These are phyloP conservation scores for Ophion costatus DNA, from an alignment of 2,888 invertebrate species.

Conservation along the genomic window DNA sequence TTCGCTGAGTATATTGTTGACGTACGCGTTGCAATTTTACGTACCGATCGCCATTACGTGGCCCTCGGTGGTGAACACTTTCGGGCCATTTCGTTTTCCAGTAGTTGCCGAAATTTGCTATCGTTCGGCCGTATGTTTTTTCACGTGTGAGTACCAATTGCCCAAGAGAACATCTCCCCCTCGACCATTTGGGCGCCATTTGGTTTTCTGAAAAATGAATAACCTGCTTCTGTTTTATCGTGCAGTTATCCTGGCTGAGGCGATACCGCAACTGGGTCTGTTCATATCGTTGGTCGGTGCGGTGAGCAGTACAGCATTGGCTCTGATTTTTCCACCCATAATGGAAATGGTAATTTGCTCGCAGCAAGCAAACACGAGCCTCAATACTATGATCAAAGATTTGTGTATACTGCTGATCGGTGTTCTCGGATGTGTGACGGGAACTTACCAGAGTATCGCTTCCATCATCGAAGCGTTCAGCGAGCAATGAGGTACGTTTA, in stretches of 20 bases:
- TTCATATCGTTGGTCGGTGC: constrained; percentile 97
- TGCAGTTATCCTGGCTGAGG: constrained; percentile 92
- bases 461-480: constrained; percentile 86
- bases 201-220: background rate
- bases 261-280: constrained; percentile 92
- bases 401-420: constrained; percentile 88
- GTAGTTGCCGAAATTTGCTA: constrained; percentile 88
- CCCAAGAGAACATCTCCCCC: background rate
- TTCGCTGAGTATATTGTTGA: constrained; percentile 93
- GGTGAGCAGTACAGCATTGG: constrained; percentile 93
- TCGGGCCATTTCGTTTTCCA: constrained; percentile 86
- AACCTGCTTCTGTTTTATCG: background rate
- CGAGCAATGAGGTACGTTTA: constrained; percentile 47
- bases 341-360: constrained; percentile 91
- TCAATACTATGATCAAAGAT: constrained; percentile 85
- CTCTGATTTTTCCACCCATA: constrained; percentile 94
- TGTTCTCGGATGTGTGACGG: constrained; percentile 89
- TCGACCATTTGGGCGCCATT: background rate
- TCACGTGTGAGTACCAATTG: constrained; percentile 91
- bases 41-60: constrained; percentile 96
- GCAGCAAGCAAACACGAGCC: constrained; percentile 85
- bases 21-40: constrained; percentile 97
- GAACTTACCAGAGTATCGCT: constrained; percentile 90
- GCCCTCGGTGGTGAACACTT: constrained; percentile 87
- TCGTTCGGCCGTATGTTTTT: constrained; percentile 89